These are phyloP conservation scores for Aproaerema taeniolella DNA, from an alignment of 2,888 invertebrate species.

Conservation along the genomic window DNA sequence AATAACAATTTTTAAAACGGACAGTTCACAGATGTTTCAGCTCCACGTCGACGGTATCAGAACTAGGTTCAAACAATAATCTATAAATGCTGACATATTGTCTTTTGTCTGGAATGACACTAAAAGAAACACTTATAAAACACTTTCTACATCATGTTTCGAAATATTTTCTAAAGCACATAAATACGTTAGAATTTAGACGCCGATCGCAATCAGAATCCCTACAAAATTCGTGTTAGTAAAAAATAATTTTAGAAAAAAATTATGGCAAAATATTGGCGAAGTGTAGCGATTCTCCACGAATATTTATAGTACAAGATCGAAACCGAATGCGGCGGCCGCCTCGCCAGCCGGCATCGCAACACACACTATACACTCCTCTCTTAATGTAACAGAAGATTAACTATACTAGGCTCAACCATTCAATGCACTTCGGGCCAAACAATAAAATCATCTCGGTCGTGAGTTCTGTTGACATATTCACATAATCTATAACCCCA, in stretches of 20 bases:
- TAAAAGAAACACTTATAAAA: conserved; percentile 38
- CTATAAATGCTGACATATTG: conserved; percentile 76
- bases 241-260: conserved; percentile 45
- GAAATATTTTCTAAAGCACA: conserved; percentile 41
- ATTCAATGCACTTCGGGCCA: too few relatives aligned
- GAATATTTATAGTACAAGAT: conserved; percentile 51
- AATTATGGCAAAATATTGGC: conserved; percentile 74
- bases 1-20: conserved; percentile 45
- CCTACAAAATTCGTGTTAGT: conserved; percentile 49
- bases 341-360: background rate
- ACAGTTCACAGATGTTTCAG: conserved; percentile 43
- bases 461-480: too few relatives aligned
- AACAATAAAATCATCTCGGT: too few relatives aligned
- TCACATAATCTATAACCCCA: too few relatives aligned
- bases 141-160: conserved; percentile 42
- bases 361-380: background rate
- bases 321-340: conserved; percentile 31
- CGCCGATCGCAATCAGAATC: conserved; percentile 46
- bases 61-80: conserved; percentile 50
- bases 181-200: conserved; percentile 58
- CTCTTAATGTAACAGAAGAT: too few relatives aligned
- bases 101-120: conserved; percentile 77
- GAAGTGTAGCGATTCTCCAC: conserved; percentile 58
- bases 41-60: conserved; percentile 38
- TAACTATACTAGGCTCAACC: too few relatives aligned